These are phyloP conservation scores for Leucania comma DNA, from an alignment of 2,888 invertebrate species.

Conservation along the genomic window DNA sequence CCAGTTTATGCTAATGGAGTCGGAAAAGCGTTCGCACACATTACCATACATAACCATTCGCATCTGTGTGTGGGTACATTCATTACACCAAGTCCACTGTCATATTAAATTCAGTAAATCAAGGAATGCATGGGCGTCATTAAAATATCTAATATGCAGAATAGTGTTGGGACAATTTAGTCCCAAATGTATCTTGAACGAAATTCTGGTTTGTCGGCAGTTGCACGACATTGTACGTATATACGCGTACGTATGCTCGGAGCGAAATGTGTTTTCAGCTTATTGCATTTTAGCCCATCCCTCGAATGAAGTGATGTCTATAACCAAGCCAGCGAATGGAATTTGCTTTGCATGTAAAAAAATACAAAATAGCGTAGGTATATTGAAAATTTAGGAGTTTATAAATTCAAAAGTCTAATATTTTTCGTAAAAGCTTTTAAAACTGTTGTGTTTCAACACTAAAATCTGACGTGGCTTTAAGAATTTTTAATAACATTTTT, in stretches of 20 bases:
- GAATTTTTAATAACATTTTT: background rate
- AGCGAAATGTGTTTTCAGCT: constrained; percentile 66
- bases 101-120: constrained; percentile 60
- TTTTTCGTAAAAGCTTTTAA: background rate
- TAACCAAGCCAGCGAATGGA: constrained; percentile 62
- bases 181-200: constrained; percentile 45
- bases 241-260: constrained; percentile 90
- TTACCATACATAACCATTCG: constrained; percentile 45
- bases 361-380: constrained; percentile 8
- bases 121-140: constrained; percentile 48
- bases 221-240: constrained; percentile 15
- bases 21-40: constrained; percentile 55
- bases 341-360: constrained; percentile 19
- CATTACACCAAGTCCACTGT: constrained; percentile 59
- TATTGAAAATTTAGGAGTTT: constrained; percentile 27
- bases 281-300: constrained; percentile 78
- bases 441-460: background rate
- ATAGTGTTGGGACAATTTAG: constrained; percentile 40
- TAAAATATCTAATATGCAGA: constrained; percentile 45
- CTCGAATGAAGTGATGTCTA: constrained; percentile 71
- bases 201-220: constrained; percentile 30
- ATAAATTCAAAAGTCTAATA: background rate
- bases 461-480: background rate
- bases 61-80: constrained; percentile 47
- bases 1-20: constrained; percentile 63